These are phyloP conservation scores for Seladonia tumulorum DNA, from an alignment of 2,888 invertebrate species.

Conservation along the genomic window DNA sequence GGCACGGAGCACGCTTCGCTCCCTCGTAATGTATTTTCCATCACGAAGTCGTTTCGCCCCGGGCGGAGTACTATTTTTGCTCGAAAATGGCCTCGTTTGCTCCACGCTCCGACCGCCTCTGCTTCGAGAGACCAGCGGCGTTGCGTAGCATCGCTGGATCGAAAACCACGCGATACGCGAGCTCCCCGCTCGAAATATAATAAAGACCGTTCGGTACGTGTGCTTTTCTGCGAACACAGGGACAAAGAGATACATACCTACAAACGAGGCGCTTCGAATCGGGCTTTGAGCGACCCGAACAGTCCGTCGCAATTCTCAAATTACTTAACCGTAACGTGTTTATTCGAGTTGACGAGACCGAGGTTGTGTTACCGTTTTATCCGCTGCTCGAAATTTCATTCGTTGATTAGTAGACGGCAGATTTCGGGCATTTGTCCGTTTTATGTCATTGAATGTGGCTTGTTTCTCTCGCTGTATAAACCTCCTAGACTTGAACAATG, in stretches of 20 bases:
- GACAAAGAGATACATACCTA: not conserved
- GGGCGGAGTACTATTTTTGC: slow-evolving; percentile 59
- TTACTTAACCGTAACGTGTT: not conserved
- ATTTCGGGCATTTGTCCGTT: not conserved
- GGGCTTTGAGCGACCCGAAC: not conserved
- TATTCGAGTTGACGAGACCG: not conserved
- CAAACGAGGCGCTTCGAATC: not conserved
- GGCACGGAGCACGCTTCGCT: slow-evolving; percentile 39
- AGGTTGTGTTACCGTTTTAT: not conserved
- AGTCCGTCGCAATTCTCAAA: not conserved
- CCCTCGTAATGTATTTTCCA: slow-evolving; percentile 73
- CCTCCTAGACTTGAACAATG: not conserved
- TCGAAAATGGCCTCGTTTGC: slow-evolving; percentile 69
- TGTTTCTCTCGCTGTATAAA: not conserved
- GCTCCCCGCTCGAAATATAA: slow-evolving; percentile 49
- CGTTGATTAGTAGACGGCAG: not conserved
- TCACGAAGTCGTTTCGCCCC: slow-evolving; percentile 61
- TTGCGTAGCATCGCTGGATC: slow-evolving; percentile 58
- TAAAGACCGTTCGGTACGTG: slow-evolving; percentile 47
- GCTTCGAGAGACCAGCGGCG: slow-evolving; percentile 18
- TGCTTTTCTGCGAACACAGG: not conserved
- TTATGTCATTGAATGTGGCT: not conserved
- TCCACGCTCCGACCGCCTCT: slow-evolving; percentile 1
- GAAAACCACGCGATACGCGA: slow-evolving; percentile 58
- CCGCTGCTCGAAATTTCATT: not conserved